phyloP scores from a whole-genome alignment of 2,797 vertebrate genomes.

The Spondyliosoma cantharus region DNA sequence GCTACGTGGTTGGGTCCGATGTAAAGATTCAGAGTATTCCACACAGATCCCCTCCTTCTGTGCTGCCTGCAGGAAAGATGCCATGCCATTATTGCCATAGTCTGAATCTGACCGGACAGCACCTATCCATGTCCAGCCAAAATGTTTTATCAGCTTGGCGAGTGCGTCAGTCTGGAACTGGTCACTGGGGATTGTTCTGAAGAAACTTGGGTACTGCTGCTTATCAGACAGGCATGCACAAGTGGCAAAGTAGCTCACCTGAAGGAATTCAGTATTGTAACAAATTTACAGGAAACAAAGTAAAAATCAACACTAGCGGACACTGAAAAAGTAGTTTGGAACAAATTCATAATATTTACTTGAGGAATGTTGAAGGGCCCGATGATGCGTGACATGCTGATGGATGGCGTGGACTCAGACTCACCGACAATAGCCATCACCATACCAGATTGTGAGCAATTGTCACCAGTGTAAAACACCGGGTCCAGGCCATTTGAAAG shows the following conservation, averaged over 20 bases:
- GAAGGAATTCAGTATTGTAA: neutral
- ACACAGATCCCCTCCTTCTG: constrained; percentile 75
- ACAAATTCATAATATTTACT: neutral
- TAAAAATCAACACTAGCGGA: neutral
- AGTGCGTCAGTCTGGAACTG: constrained; percentile 77
- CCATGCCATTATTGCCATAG: constrained; percentile 82
- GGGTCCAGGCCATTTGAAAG: constrained; percentile 36
- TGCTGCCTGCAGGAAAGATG: constrained; percentile 72
- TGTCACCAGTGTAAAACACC: neutral
- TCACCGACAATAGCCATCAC: no score
- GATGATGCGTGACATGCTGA: neutral
- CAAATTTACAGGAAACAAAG: no score
- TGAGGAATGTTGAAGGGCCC: neutral
- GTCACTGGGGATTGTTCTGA: constrained; percentile 84
- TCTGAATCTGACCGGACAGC: constrained; percentile 78
- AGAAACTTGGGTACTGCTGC: constrained; percentile 79
- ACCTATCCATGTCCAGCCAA: constrained; percentile 86
- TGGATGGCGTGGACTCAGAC: no score
- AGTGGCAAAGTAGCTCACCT: constrained; percentile 82
- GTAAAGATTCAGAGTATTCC: constrained; percentile 77
- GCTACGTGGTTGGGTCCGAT: constrained; percentile 62
- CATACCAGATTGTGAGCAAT: no score
- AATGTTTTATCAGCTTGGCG: constrained; percentile 78
- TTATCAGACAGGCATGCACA: constrained; percentile 82
- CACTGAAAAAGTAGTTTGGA: neutral